Conservation (phyloP, 2,797 vertebrate species). For the Cephalopachus bancanus region DNA sequence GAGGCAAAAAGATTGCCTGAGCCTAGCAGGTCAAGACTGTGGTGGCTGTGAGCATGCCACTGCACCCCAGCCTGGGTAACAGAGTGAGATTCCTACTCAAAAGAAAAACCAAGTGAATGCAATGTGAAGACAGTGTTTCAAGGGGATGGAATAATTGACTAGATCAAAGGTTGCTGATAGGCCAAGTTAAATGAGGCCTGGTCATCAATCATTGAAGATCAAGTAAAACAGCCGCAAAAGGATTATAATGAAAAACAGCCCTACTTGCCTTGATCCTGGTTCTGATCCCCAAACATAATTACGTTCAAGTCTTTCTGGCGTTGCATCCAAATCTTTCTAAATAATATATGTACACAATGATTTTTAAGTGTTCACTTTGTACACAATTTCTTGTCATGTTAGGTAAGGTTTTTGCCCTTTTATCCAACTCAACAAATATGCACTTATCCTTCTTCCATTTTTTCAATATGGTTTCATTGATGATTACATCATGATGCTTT, state of each 20-base stretch:
- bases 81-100: no score
- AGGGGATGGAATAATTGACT: background rate
- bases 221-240: background rate
- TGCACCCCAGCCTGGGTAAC: no score
- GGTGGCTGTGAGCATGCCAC: no score
- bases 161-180: background rate
- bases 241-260: background rate
- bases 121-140: background rate
- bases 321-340: background rate
- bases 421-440: background rate
- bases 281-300: background rate
- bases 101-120: background rate
- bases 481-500: background rate
- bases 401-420: background rate
- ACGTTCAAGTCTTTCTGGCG: background rate
- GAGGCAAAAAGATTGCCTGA: no score
- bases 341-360: background rate
- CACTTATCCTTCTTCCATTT: background rate
- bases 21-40: no score
- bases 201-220: background rate
- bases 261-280: background rate
- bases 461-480: background rate
- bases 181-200: background rate
- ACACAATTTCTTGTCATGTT: background rate
- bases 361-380: background rate